These are phyloP conservation scores for Hippocampus comes DNA, from an alignment of 2,113 vertebrate species.

Conservation along the genomic window DNA sequence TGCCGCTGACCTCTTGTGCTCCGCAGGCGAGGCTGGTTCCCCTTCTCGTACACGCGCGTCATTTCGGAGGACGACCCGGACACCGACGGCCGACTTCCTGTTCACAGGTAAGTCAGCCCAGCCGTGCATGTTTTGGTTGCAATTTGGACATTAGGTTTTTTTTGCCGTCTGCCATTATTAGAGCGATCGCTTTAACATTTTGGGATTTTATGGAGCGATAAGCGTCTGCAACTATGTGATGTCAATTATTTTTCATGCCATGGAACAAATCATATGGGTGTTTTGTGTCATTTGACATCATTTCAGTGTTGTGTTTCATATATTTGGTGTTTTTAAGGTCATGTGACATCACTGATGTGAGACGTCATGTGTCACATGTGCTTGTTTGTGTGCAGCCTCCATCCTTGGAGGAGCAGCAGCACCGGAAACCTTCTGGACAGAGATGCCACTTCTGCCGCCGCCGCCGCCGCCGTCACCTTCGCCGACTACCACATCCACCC, in stretches of 20 bases:
- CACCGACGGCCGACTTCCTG: conserved; percentile 78
- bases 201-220: too few relatives aligned
- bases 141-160: too few relatives aligned
- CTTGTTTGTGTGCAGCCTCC: conserved; percentile 72
- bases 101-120: conserved; percentile 42
- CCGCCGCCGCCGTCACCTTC: conserved; percentile 73
- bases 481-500: conserved; percentile 72
- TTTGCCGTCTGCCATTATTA: too few relatives aligned
- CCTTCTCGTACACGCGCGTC: conserved; percentile 94
- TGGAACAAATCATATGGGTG: too few relatives aligned
- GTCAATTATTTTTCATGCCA: too few relatives aligned
- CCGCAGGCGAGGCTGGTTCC: conserved; percentile 94
- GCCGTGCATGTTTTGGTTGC: too few relatives aligned
- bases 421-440: conserved; percentile 93
- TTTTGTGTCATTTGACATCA: background rate
- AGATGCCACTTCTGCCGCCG: conserved; percentile 78
- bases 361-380: background rate
- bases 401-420: conserved; percentile 92
- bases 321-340: background rate
- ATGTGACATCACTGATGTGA: background rate
- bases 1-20: background rate
- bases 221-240: background rate
- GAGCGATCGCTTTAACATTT: too few relatives aligned
- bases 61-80: conserved; percentile 75
- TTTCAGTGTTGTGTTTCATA: too few relatives aligned